Evolutionary conservation across 2,888 invertebrate genomes (phyloP).

Genomic region (Synergus itoensis): DNA sequence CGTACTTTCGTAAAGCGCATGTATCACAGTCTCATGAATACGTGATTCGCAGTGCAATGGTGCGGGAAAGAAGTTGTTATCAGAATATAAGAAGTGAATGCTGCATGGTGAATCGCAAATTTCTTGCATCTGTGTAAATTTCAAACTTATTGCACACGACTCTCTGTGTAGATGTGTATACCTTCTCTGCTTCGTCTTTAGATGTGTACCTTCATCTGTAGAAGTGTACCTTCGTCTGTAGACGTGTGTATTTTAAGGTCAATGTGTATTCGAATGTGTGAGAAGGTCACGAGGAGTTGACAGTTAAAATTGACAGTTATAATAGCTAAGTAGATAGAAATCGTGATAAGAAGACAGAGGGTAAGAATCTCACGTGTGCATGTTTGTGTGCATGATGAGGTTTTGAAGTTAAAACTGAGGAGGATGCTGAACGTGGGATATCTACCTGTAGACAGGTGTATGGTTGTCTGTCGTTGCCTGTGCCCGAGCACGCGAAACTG

Average conservation of each 20-base stretch:
- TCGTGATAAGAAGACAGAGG: slow-evolving; percentile 31
- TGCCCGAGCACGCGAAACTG: slow-evolving; percentile 98
- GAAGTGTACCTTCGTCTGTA: background rate
- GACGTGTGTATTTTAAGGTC: background rate
- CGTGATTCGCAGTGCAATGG: slow-evolving; percentile 50
- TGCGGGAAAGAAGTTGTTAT: slow-evolving; percentile 50
- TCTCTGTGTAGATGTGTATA: background rate
- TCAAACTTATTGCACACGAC: background rate
- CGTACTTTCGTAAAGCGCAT: slow-evolving; percentile 39
- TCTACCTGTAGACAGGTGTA: slow-evolving; percentile 97
- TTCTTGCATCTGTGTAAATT: background rate
- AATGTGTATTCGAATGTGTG: background rate
- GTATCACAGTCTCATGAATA: slow-evolving; percentile 53
- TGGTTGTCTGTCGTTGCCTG: slow-evolving; percentile 95
- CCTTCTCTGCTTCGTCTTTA: too few species aligned
- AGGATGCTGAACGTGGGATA: slow-evolving; percentile 72
- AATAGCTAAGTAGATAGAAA: background rate
- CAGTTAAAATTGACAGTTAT: background rate
- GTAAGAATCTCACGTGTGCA: slow-evolving; percentile 37
- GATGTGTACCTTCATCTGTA: too few species aligned
- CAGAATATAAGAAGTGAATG: slow-evolving; percentile 46
- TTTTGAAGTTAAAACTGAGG: slow-evolving; percentile 62
- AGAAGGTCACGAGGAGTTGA: background rate
- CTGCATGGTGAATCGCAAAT: slow-evolving; percentile 19
- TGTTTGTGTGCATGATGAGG: slow-evolving; percentile 28